phyloP scores from a whole-genome alignment of 2,888 invertebrate genomes.

The Muscina levida region DNA sequence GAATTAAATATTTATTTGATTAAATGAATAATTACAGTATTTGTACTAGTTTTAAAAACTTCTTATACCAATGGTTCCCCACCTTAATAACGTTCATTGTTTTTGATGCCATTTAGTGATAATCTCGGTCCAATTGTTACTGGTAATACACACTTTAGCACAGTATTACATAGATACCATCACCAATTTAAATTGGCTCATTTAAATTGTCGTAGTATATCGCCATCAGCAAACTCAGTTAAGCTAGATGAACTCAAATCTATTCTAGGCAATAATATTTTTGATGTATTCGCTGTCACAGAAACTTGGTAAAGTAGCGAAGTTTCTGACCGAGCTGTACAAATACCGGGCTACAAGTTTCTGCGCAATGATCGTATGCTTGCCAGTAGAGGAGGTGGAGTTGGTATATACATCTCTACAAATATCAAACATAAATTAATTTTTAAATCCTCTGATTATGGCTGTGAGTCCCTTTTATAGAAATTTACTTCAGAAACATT shows the following conservation, averaged over 20 bases:
- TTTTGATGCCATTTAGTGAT: background rate
- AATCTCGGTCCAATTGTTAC: conserved; percentile 33
- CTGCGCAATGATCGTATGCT: conserved; percentile 6
- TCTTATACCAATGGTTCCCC: conserved; percentile 12
- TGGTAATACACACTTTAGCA: background rate
- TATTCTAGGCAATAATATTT: background rate
- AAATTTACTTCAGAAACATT: background rate
- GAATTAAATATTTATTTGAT: background rate
- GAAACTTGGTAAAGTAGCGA: conserved; percentile 26
- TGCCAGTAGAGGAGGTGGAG: background rate
- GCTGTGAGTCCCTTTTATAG: conserved; percentile 16
- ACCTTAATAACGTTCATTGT: no score
- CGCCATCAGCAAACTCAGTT: background rate
- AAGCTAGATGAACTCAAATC: conserved; percentile 30
- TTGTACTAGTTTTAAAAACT: background rate
- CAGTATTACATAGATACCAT: background rate
- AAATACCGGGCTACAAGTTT: conserved; percentile 2
- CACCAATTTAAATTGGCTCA: conserved; percentile 31
- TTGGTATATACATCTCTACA: background rate
- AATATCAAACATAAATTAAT: conserved; percentile 1
- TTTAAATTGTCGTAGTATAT: conserved; percentile 23
- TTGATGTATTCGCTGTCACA: conserved; percentile 18
- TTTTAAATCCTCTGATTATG: background rate
- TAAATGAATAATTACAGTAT: background rate
- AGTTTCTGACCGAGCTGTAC: background rate